phyloP scores from a whole-genome alignment of 2,113 vertebrate species.

The Sebastes schlegelii region DNA sequence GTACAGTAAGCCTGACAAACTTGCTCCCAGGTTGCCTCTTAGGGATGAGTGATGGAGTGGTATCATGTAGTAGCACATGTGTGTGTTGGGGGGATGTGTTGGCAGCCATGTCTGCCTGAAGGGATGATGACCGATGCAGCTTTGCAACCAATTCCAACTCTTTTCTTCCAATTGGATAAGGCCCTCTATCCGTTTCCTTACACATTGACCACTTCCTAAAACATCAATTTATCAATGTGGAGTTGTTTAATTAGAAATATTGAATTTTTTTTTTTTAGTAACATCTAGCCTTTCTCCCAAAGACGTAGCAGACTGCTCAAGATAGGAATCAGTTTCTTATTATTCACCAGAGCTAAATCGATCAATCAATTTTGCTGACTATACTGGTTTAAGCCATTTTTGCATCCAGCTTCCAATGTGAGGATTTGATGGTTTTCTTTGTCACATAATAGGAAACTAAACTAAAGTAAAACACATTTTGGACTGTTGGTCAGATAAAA shows the following conservation, averaged over 20 bases:
- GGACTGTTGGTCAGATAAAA: neutral
- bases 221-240: neutral
- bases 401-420: neutral
- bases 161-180: neutral
- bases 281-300: neutral
- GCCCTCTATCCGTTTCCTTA: neutral
- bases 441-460: neutral
- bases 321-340: neutral
- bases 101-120: slow-evolving; percentile 2
- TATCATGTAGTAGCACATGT: neutral
- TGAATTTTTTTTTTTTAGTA: neutral
- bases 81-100: slow-evolving; percentile 7
- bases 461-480: neutral
- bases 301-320: neutral
- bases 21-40: slow-evolving; percentile 53
- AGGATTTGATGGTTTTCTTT: neutral
- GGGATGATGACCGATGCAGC: slow-evolving; percentile 1
- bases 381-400: neutral
- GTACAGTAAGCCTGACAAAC: slow-evolving; percentile 57
- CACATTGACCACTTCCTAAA: neutral
- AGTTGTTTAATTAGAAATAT: neutral
- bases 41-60: slow-evolving; percentile 39
- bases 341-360: neutral
- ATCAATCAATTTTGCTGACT: neutral
- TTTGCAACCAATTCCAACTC: neutral